Conservation (phyloP, 2,113 vertebrate genomes). For the Crocuta crocuta region DNA sequence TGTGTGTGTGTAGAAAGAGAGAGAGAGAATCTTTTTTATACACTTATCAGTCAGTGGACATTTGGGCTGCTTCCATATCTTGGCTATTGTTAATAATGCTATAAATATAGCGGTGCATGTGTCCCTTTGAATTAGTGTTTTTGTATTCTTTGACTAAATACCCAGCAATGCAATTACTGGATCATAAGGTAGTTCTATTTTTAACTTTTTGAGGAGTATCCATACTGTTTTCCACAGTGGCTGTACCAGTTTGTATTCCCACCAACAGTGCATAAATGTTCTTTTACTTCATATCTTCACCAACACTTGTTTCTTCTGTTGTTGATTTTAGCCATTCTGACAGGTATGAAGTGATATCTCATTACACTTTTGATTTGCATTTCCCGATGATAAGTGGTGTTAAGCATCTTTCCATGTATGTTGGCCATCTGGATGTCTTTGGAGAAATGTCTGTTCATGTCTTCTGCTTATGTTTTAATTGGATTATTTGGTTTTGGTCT, state of each 20-base stretch:
- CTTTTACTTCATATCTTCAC: neutral
- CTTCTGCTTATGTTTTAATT: neutral
- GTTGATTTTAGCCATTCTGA: neutral
- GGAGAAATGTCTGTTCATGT: neutral
- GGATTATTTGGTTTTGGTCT: neutral
- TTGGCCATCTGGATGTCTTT: neutral
- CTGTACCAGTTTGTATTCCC: neutral
- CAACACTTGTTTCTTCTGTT: neutral
- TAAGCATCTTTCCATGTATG: neutral
- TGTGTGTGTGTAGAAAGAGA: too few relatives aligned
- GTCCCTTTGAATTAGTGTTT: neutral
- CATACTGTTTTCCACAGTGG: neutral
- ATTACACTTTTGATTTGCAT: neutral
- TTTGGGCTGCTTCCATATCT: neutral
- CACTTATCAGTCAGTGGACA: neutral
- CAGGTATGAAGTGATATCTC: neutral
- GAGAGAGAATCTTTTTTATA: neutral
- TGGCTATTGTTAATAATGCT: neutral
- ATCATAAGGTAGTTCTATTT: neutral
- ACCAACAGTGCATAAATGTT: neutral
- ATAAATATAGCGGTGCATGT: neutral
- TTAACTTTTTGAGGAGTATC: neutral
- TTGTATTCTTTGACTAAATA: neutral
- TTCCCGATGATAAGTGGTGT: neutral
- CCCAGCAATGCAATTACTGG: neutral